Evolutionary conservation across 2,888 invertebrate genomes (phyloP).

Genomic region (Epirrita christyi): DNA sequence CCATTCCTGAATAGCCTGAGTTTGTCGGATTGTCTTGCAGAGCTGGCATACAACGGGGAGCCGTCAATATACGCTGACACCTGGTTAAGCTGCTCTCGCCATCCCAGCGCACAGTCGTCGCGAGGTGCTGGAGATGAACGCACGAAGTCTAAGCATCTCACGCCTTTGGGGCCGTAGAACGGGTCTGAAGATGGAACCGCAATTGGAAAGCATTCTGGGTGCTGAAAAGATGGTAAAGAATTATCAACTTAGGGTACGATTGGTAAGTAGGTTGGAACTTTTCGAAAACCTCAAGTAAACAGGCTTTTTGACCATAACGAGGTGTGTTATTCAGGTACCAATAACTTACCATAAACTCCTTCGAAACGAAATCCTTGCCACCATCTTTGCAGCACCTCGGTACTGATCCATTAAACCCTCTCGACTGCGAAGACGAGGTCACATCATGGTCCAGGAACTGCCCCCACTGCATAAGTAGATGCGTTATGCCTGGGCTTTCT

Average conservation of each 20-base stretch:
- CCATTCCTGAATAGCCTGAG: slow-evolving; percentile 91
- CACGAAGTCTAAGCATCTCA: slow-evolving; percentile 92
- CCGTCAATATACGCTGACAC: slow-evolving; percentile 92
- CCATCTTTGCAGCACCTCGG: slow-evolving; percentile 90
- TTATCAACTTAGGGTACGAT: no score
- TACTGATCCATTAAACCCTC: slow-evolving; percentile 91
- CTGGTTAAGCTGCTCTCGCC: slow-evolving; percentile 94
- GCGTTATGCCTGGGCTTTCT: slow-evolving; percentile 88
- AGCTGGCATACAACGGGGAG: slow-evolving; percentile 92
- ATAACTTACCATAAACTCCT: slow-evolving; percentile 85
- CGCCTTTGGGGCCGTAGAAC: slow-evolving; percentile 88
- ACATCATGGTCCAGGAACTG: slow-evolving; percentile 96
- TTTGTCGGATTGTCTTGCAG: slow-evolving; percentile 88
- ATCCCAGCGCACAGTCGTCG: slow-evolving; percentile 91
- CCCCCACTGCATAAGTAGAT: slow-evolving; percentile 96
- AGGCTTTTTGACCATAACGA: not conserved
- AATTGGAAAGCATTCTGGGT: slow-evolving; percentile 95
- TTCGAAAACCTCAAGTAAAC: not conserved
- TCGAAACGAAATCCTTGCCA: slow-evolving; percentile 85
- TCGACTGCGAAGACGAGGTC: slow-evolving; percentile 90
- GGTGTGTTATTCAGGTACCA: no score
- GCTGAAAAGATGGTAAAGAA: slow-evolving; percentile 72
- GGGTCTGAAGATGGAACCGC: slow-evolving; percentile 89
- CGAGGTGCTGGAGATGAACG: slow-evolving; percentile 92
- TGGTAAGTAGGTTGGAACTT: no score